Evolutionary conservation across 2,888 invertebrate species (phyloP), one percentile per base, ranked within the genome.

Genomic region (Trisateles emortualis): DNA sequence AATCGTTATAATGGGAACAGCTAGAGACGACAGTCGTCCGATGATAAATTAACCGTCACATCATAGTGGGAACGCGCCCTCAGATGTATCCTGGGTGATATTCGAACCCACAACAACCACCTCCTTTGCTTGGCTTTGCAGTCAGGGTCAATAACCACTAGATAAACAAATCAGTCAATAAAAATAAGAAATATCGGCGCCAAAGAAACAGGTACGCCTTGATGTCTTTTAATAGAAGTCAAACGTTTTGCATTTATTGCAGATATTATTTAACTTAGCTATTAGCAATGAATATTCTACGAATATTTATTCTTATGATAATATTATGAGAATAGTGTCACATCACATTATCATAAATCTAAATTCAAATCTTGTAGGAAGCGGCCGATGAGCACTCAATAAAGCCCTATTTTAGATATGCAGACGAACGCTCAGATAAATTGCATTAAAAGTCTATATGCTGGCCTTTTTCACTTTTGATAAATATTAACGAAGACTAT

Each of bases 401-500:
- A 41, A 51, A 52, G 8, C 30, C 14, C 2, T 8, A 10, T 1
- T 46, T 42, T 5, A 38, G 14, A 8, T 42, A 42, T 39, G 33
- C 32, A 46, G 47, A 19, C 33, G 4, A 6, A 32, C 44, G 17
- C 13, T 16, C 13, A 6, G 10, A 57, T 50, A 22, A 10, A 38
- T 9, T 29, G 9, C 17, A 29, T 47, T 13, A 11, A 39, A 38
- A 49, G 39, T 48, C 24, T 35, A 24, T 35, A 3, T 30, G 41
- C 14, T 36, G 52, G 59, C 41, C 61, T 45, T 62, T 72, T 68
- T 50, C 24, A 53, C 56, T 44, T 48, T 51, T 49, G 48, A 68
- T 71, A 46, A 50, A 69, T 69, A 67, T 67, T 72, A 55, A 67
- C 49, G 16, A 62, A 59, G 42, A 52, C 52, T 17, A 58, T 64